These are phyloP conservation scores for Drosophila lacertosa DNA, from an alignment of 1,140 invertebrate genomes.

Conservation along the genomic window DNA sequence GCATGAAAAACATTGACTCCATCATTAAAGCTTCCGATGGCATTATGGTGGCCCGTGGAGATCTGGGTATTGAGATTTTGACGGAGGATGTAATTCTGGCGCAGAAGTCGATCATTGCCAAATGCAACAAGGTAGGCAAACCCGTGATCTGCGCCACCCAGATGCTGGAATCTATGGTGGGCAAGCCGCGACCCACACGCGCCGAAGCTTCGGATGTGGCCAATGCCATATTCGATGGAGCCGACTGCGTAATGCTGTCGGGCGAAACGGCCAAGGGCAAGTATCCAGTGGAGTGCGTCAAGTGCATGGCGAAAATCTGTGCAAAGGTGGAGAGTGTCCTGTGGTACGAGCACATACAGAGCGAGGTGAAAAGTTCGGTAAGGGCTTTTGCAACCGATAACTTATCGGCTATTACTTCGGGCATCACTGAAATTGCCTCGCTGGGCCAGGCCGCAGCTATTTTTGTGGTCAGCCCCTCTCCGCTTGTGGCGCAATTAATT, in stretches of 20 bases:
- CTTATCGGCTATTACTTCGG: slow-evolving; percentile 43
- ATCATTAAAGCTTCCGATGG: slow-evolving; percentile 96
- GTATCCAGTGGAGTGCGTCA: slow-evolving; percentile 90
- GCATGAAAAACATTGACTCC: slow-evolving; percentile 96
- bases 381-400: slow-evolving; percentile 35
- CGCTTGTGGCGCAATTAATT: slow-evolving; percentile 42
- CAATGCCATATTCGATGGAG: slow-evolving; percentile 98
- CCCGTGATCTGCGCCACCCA: slow-evolving; percentile 98
- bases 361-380: slow-evolving; percentile 19
- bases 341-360: slow-evolving; percentile 61
- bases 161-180: slow-evolving; percentile 99
- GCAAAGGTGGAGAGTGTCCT: slow-evolving; percentile 55
- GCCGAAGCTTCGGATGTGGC: slow-evolving; percentile 98
- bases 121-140: slow-evolving; percentile 95
- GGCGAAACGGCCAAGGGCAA: slow-evolving; percentile 99
- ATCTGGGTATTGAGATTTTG: slow-evolving; percentile 98
- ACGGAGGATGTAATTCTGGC: slow-evolving; percentile 98
- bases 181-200: slow-evolving; percentile 96
- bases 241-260: slow-evolving; percentile 98
- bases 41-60: slow-evolving; percentile 98
- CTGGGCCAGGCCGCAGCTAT: slow-evolving; percentile 48
- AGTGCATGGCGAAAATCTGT: slow-evolving; percentile 56
- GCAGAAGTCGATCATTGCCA: slow-evolving; percentile 97
- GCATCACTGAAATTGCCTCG: slow-evolving; percentile 45
- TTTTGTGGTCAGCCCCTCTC: slow-evolving; percentile 48